phyloP scores from a whole-genome alignment of 2,888 invertebrate species.

The Lepidochrysops patricia region DNA sequence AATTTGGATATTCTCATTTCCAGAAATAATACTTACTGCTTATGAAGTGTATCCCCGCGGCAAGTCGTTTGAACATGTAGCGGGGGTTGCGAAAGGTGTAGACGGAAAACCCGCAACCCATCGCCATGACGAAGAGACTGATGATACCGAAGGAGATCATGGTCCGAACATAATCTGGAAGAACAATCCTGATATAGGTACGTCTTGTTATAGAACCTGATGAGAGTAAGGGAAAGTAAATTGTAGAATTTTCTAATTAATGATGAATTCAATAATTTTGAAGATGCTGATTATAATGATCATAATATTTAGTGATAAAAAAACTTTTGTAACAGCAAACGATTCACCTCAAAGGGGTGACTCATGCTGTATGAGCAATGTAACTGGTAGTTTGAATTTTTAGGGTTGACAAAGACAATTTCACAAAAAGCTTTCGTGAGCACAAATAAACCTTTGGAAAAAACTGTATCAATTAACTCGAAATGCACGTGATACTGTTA shows the following conservation, averaged over 20 bases:
- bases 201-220: neutral
- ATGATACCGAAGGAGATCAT: slow-evolving; percentile 90
- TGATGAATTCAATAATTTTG: neutral
- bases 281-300: neutral
- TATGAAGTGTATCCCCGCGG: slow-evolving; percentile 88
- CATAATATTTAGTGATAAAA: too few relatives aligned
- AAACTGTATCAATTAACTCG: slow-evolving; percentile 1
- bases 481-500: neutral
- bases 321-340: too few relatives aligned
- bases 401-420: neutral
- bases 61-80: slow-evolving; percentile 91
- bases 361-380: neutral
- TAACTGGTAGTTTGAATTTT: neutral
- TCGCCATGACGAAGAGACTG: slow-evolving; percentile 84
- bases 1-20: neutral
- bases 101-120: slow-evolving; percentile 87
- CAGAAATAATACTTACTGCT: slow-evolving; percentile 75
- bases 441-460: neutral
- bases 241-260: neutral
- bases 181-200: neutral
- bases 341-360: neutral
- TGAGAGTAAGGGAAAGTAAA: neutral
- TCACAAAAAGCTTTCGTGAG: neutral
- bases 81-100: slow-evolving; percentile 89
- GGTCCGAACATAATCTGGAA: slow-evolving; percentile 86